Conservation (phyloP, 2,113 vertebrate genomes). For the Nothoprocta pentlandii region DNA sequence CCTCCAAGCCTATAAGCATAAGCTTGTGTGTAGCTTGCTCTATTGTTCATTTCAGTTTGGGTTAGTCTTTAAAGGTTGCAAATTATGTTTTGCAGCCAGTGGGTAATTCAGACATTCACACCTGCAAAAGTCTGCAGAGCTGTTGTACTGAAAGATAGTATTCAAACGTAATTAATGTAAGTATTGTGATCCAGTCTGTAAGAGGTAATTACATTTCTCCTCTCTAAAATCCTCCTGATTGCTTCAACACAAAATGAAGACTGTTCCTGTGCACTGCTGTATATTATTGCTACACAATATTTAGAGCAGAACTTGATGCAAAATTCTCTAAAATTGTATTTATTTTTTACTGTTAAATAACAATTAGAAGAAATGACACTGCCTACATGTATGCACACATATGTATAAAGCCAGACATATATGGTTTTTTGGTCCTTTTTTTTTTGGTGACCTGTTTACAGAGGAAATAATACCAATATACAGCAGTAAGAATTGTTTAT, state of each 20-base stretch:
- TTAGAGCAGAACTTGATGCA: neutral
- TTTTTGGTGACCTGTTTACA: neutral
- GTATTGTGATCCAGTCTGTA: neutral
- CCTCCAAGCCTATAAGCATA: neutral
- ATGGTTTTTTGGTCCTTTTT: neutral
- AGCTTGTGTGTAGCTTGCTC: neutral
- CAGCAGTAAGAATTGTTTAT: neutral
- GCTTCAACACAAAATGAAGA: constrained; percentile 1
- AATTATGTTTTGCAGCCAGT: neutral
- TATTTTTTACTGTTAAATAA: neutral
- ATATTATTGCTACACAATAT: neutral
- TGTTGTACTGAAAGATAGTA: constrained; percentile 7
- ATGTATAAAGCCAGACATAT: neutral
- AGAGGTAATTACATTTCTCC: constrained; percentile 19
- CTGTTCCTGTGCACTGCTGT: neutral
- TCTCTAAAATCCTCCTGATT: neutral
- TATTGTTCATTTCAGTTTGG: neutral
- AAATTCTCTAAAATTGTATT: neutral
- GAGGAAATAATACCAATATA: neutral
- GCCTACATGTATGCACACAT: neutral
- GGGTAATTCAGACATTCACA: neutral
- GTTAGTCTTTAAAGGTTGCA: neutral
- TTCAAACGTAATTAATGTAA: constrained; percentile 32
- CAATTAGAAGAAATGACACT: neutral
- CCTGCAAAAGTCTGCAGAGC: neutral